phyloP scores from a whole-genome alignment of 2,113 vertebrate genomes.

The Hyaena hyaena region DNA sequence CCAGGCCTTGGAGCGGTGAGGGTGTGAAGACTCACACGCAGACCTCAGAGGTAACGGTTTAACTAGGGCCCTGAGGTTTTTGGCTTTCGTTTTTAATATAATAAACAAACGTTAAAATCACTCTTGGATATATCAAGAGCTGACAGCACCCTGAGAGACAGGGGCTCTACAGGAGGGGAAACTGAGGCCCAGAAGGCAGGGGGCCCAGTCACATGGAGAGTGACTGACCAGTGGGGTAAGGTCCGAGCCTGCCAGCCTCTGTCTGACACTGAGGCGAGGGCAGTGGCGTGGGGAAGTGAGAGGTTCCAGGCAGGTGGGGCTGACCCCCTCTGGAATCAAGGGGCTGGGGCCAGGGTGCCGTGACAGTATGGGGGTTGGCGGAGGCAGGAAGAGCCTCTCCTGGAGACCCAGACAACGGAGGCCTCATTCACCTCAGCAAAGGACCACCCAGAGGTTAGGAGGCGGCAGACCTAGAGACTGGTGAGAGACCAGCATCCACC shows the following conservation, averaged over 20 bases:
- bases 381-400: background rate
- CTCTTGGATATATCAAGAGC: too few relatives aligned
- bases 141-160: background rate
- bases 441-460: background rate
- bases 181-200: background rate
- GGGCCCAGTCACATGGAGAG: background rate
- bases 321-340: background rate
- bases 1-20: background rate
- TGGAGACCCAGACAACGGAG: background rate
- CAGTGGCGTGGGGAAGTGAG: fast-evolving
- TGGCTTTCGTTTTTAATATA: background rate
- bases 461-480: background rate
- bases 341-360: background rate
- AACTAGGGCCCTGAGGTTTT: background rate
- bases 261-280: background rate
- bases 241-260: background rate
- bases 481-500: background rate
- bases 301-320: background rate
- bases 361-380: background rate
- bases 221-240: background rate
- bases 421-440: background rate
- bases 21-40: background rate
- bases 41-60: background rate
- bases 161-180: background rate
- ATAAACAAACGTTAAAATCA: background rate